A percentile compares a stretch with the other conserved stretches of the same genome.
Conservation (phyloP, 2,113 vertebrate genomes). For the Mesembrinibis cayennensis region DNA sequence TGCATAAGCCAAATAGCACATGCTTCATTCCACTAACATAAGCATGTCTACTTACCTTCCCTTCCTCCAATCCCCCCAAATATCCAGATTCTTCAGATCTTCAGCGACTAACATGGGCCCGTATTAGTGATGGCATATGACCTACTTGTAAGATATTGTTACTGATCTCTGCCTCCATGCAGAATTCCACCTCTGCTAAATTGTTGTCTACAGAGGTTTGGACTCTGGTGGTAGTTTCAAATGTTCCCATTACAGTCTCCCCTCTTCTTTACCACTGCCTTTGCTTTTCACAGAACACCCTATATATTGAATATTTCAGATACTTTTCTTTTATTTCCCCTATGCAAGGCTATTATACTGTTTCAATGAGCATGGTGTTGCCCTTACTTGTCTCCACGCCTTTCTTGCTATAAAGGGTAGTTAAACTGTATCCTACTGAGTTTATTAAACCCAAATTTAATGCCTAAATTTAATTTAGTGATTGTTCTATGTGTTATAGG, state of each 20-base stretch:
- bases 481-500: background rate
- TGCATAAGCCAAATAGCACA: background rate
- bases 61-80: background rate
- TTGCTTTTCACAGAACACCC: background rate
- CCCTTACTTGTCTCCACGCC: background rate
- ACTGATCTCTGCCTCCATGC: background rate
- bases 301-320: background rate
- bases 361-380: background rate
- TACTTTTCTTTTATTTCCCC: background rate
- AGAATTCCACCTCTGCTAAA: background rate
- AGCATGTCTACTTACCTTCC: background rate
- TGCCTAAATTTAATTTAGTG: background rate
- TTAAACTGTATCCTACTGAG: background rate
- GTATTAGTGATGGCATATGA: background rate
- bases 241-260: background rate
- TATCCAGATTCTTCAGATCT: background rate
- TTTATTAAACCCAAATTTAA: background rate
- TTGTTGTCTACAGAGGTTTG: background rate
- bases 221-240: background rate
- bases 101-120: background rate
- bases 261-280: background rate
- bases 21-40: background rate
- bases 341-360: background rate
- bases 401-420: background rate
- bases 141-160: background rate